phyloP scores from a whole-genome alignment of 2,113 vertebrate genomes.

The Lepus americanus region DNA sequence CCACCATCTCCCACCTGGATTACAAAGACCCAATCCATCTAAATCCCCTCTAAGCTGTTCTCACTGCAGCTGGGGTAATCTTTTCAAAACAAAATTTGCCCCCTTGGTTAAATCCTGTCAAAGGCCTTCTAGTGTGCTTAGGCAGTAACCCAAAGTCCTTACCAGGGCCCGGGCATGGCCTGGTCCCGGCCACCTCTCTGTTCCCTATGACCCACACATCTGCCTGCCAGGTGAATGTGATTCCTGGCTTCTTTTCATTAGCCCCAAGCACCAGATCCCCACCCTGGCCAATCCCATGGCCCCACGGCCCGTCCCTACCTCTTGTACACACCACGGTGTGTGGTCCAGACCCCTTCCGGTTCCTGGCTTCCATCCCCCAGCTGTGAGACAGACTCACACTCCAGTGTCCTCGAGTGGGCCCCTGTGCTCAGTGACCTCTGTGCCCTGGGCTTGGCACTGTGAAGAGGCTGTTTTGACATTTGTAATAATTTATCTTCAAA shows the following conservation, averaged over 20 bases:
- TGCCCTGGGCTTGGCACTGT: not conserved
- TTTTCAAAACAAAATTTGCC: slow-evolving; percentile 16
- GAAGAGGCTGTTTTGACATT: not conserved
- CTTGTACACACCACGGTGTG: not conserved
- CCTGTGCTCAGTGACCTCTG: not conserved
- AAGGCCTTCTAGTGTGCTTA: not conserved
- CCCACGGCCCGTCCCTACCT: not conserved
- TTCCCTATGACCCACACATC: rapidly evolving
- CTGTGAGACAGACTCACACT: not conserved
- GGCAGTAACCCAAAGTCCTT: not conserved
- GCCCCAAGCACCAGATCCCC: not conserved
- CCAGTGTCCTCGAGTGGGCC: not conserved
- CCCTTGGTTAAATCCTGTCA: slow-evolving; percentile 5
- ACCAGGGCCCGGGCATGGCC: not conserved
- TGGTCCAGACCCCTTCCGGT: not conserved
- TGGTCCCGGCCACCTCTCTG: not conserved
- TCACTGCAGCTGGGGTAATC: not conserved
- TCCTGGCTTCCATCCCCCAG: not conserved
- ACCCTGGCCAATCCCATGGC: not conserved
- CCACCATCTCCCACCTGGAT: not conserved
- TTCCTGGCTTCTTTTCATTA: not conserved
- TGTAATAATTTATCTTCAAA: not conserved
- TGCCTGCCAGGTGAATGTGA: not conserved
- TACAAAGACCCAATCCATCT: not conserved
- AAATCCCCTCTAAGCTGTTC: not conserved